Conservation (phyloP, 2,797 vertebrate species). For the Neosilurus mollespiculum region DNA sequence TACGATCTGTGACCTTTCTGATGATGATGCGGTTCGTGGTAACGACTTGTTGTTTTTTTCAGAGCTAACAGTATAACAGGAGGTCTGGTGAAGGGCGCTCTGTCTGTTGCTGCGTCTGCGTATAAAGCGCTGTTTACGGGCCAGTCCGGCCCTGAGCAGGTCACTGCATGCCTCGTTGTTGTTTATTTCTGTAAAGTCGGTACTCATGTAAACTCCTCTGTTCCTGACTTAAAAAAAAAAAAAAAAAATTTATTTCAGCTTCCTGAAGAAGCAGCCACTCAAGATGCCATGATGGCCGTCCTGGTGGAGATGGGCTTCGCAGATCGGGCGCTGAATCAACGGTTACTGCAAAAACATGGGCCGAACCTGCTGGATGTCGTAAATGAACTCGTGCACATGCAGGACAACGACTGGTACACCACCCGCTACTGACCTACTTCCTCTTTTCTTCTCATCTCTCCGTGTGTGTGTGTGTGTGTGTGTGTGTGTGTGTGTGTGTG, state of each 20-base stretch:
- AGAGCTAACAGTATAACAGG: conserved; percentile 81
- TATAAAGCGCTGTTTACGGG: conserved; percentile 93
- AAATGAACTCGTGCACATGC: conserved; percentile 88
- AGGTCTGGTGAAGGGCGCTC: conserved; percentile 87
- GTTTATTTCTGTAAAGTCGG: not conserved
- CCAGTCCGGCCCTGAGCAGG: conserved; percentile 80
- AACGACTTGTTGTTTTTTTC: not conserved
- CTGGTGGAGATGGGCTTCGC: conserved; percentile 94
- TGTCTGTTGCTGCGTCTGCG: conserved; percentile 90
- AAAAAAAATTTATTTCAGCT: conserved; percentile 56
- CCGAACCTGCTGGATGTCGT: conserved; percentile 88
- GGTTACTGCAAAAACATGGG: conserved; percentile 85
- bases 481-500: not conserved
- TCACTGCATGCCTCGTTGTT: conserved; percentile 51
- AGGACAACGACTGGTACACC: conserved; percentile 85
- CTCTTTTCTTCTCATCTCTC: not conserved
- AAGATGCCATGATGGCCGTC: conserved; percentile 85
- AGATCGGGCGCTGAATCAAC: conserved; percentile 84
- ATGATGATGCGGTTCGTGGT: not conserved
- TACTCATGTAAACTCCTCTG: not conserved
- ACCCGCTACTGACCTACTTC: conserved; percentile 74
- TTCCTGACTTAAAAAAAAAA: no score
- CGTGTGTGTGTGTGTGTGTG: not conserved
- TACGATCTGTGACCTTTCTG: no score
- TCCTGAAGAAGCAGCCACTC: conserved; percentile 77